Base-by-base conservation (phyloP, 2,888 invertebrate genomes). In the Galeopsomyia nigrocyanea region DNA sequence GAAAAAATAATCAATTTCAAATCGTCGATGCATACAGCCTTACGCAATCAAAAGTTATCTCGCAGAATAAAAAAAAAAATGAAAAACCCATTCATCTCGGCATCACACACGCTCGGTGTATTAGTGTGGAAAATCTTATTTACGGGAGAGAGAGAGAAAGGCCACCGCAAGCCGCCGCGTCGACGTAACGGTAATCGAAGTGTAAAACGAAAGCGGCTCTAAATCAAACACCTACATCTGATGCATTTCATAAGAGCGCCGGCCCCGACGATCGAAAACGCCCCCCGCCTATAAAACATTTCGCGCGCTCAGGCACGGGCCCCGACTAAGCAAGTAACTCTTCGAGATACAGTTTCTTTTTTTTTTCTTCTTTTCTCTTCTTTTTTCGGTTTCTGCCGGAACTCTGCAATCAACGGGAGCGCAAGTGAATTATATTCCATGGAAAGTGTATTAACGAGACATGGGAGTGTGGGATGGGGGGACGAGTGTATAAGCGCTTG, bases 121-220 rank as follows among this genome's bases (percentile, higher is more conserved):
- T 73, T 67, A 73, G 63, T 69, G 70, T 64, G 65, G 66, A 75
- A 75, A 75, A 75, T 75, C 74, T 75, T 71, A 71, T 75, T 75
- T 71, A 71, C 31, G 71, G 66, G 39, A 39, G 39, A 39, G 39
- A 39, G 7, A 31, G 31, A 31, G 31, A 31, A 7, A 31, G 39
- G 39, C 39, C 39, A 39, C 39, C 26, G 26, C 26, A 5, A 26
- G 13, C 39, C 7, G 39, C 39, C 39, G 56, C 65, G 62, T 62
- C 68, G 66, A 69, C 61, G 58, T 75, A 75, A 75, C 65, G 66
- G 71, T 69, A 75, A 75, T 75, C 57, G 68, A 71, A 69, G 65
- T 57, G 71, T 60, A 71, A 71, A 74, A 71, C 71, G 64, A 68
- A 71, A 71, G 68, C 5, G 67, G 71, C 68, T 46, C 65, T 74